These are phyloP conservation scores for Portevinia maculata DNA, from an alignment of 2,888 invertebrate species.

Conservation along the genomic window DNA sequence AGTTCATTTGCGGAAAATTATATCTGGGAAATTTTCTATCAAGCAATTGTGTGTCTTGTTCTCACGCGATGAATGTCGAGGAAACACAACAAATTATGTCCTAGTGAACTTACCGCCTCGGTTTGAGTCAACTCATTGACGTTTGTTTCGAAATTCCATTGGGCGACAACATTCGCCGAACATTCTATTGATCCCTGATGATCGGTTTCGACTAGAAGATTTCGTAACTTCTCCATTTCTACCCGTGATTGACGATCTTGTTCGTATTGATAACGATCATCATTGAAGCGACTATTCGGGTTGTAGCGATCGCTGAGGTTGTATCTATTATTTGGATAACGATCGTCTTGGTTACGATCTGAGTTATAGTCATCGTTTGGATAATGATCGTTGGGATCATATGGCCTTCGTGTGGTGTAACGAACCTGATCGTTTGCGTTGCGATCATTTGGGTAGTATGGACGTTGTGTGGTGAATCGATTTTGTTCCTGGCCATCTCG, in stretches of 20 bases:
- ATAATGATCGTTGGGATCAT: slow-evolving; percentile 73
- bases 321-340: slow-evolving; percentile 58
- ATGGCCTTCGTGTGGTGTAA: slow-evolving; percentile 68
- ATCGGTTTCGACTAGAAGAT: slow-evolving; percentile 88
- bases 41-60: slow-evolving; percentile 45
- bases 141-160: slow-evolving; percentile 95
- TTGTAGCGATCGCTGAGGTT: slow-evolving; percentile 79
- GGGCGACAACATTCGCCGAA: slow-evolving; percentile 92
- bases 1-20: slow-evolving; percentile 61
- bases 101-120: slow-evolving; percentile 89
- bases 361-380: too few species aligned
- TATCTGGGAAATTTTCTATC: slow-evolving; percentile 58
- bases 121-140: slow-evolving; percentile 92
- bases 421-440: slow-evolving; percentile 51
- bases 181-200: slow-evolving; percentile 91
- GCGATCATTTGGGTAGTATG: slow-evolving; percentile 51
- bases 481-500: slow-evolving; percentile 3
- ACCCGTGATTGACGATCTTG: slow-evolving; percentile 80
- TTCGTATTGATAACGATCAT: slow-evolving; percentile 84
- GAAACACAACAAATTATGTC: slow-evolving; percentile 28
- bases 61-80: slow-evolving; percentile 70
- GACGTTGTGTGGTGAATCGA: slow-evolving; percentile 65
- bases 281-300: slow-evolving; percentile 77
- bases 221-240: slow-evolving; percentile 80
- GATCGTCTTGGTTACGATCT: slow-evolving; percentile 39